Evolutionary conservation across 2,888 invertebrate genomes (phyloP).

Genomic region (Lissocephala sabroskyi): DNA sequence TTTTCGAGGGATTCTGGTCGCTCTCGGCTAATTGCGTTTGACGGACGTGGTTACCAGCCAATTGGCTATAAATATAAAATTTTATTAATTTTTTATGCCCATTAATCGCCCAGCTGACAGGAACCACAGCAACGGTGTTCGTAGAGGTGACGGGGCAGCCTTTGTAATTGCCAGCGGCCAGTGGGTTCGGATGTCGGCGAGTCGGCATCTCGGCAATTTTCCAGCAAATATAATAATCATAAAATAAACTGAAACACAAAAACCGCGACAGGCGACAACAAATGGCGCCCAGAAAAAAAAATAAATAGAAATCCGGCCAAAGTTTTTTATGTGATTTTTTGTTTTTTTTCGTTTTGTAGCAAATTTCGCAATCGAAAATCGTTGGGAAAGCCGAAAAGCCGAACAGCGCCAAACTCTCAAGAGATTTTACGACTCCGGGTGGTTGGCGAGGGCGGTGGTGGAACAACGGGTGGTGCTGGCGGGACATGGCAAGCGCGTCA

Average conservation of each 20-base stretch:
- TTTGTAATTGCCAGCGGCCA: too few species aligned
- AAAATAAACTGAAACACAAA: conserved; percentile 46
- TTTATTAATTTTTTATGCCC: too few species aligned
- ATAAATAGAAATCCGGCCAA: conserved; percentile 45
- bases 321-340: conserved; percentile 38
- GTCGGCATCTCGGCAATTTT: conserved; percentile 40
- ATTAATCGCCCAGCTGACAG: too few species aligned
- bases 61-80: too few species aligned
- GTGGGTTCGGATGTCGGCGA: too few species aligned
- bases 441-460: too few species aligned
- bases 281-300: conserved; percentile 33
- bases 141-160: too few species aligned
- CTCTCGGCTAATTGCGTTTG: too few species aligned
- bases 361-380: conserved; percentile 52
- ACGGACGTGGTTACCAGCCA: too few species aligned
- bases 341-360: too few species aligned
- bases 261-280: conserved; percentile 7
- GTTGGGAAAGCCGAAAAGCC: conserved; percentile 47
- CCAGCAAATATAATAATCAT: conserved; percentile 52
- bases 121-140: too few species aligned
- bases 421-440: conserved; percentile 44
- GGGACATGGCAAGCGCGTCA: conserved; percentile 43
- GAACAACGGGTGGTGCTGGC: not conserved
- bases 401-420: conserved; percentile 49
- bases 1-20: too few species aligned